A percentile compares a stretch with the other conserved stretches of the same genome.
Conservation (phyloP, 64 coral and sea anemone species). For the Porites lutea region DNA sequence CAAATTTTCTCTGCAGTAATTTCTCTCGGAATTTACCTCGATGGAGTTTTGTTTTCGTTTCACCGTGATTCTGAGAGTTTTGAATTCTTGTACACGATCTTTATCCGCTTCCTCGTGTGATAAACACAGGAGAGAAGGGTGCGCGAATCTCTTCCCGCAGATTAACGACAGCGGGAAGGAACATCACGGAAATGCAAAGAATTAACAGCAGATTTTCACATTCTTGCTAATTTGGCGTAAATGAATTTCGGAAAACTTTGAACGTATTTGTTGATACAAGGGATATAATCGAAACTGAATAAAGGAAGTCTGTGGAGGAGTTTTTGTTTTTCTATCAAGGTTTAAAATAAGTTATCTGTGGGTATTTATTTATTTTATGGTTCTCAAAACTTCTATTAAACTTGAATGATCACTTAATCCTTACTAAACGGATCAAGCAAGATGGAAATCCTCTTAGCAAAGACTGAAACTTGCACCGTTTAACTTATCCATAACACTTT, state of each 20-base stretch:
- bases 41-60: not conserved
- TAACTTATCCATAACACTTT: not conserved
- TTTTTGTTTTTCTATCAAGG: not conserved
- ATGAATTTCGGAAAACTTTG: slow-evolving; percentile 11
- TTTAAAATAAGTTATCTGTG: not conserved
- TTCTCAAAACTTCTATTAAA: not conserved
- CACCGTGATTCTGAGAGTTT: not conserved
- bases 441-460: not conserved
- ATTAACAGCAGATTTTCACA: slow-evolving; percentile 25
- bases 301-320: not conserved
- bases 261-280: slow-evolving; percentile 8
- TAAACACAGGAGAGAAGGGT: not conserved
- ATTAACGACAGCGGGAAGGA: not conserved
- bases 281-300: not conserved
- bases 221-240: not conserved
- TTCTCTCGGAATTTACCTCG: not conserved
- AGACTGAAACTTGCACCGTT: not conserved
- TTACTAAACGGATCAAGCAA: not conserved
- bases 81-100: not conserved
- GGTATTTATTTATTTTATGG: not conserved
- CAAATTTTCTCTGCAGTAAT: not conserved
- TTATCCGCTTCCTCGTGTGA: not conserved
- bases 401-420: not conserved
- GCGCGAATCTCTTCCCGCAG: not conserved
- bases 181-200: slow-evolving; percentile 14